Evolutionary conservation across 2,113 vertebrate genomes (phyloP), one percentile per base, ranked within the genome.

Genomic region (Salvelinus sp.): DNA sequence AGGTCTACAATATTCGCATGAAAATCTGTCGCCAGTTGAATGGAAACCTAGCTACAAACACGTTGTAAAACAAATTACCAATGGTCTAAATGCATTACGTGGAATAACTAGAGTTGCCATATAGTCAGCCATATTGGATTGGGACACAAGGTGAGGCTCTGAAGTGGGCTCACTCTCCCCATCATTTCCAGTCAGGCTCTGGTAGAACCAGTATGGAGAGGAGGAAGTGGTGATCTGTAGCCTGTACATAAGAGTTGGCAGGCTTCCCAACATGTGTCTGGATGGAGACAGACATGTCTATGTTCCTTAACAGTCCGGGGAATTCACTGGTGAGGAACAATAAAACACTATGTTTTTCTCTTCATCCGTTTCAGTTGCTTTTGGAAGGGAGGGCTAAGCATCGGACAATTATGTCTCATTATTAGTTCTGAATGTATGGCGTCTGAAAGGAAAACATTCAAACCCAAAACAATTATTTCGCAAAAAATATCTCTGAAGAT

Each of bases 371-470:
- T 76, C 10, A 5, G 3, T 74, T 79, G 22, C 30, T 64, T 78
- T 78, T 67, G 54, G 62, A 25, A 76, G 67, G 22, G 14, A 54
- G 13, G 4, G 7, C 18, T 23, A 44, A 60, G 50, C n/a, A 23
- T 68, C 20, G 25, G 20, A 54, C 66, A 75, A 68, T 63, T 70
- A 70, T 57, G 33, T 58, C 72, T 79, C 47, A 74, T 78, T 75
- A 76, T 80, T 78, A 74, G 65, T 80, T 84, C 77, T 76, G 65
- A 72, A 74, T 73, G 44, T 62, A 83, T 78, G 82, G 66, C 73
- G 33, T 27, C 86, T 69, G n/a, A n/a, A 69, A 22, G n/a, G 10
- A 69, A 23, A 69, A 69, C 67, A 69, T 67, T 67, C 28, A 67
- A 25, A 67, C 25, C 16, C 25, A 13, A 18, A 67, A 30, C 80